phyloP scores from a whole-genome alignment of 2,888 invertebrate genomes.

The Ormyrus rosae region DNA sequence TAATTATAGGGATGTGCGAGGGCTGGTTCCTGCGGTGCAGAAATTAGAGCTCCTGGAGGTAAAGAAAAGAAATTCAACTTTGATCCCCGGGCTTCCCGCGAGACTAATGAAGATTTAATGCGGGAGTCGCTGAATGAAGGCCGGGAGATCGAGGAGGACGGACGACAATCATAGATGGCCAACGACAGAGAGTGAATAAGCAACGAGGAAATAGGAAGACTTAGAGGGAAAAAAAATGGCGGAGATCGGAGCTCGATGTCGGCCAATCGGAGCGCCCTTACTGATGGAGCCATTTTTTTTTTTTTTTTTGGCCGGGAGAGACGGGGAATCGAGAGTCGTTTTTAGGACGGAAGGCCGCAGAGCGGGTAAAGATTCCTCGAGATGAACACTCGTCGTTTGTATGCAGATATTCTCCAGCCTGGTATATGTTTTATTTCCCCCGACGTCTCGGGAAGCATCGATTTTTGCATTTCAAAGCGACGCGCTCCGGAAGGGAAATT shows the following conservation, averaged over 20 bases:
- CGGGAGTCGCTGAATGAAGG: slow-evolving; percentile 25
- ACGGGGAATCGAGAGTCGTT: background rate
- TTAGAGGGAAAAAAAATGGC: slow-evolving; percentile 7
- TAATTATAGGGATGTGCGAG: slow-evolving; percentile 11
- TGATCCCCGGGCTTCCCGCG: slow-evolving; percentile 9
- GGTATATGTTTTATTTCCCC: too few species aligned
- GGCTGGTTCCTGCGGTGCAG: background rate
- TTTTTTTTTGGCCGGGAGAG: too few species aligned
- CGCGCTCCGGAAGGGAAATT: too few species aligned
- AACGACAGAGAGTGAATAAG: slow-evolving; percentile 47
- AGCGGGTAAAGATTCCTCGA: slow-evolving; percentile 5
- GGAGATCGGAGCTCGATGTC: slow-evolving; percentile 3
- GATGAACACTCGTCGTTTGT: slow-evolving; percentile 9
- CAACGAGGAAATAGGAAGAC: slow-evolving; percentile 37
- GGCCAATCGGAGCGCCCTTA: slow-evolving; percentile 16
- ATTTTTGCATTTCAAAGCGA: too few species aligned
- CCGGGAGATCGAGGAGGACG: slow-evolving; percentile 1
- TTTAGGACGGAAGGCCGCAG: slow-evolving; percentile 6
- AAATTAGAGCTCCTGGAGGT: slow-evolving; percentile 32
- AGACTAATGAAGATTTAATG: slow-evolving; percentile 25
- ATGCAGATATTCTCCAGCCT: slow-evolving; percentile 8
- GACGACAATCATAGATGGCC: slow-evolving; percentile 34
- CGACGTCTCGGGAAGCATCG: too few species aligned
- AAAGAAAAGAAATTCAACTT: slow-evolving; percentile 30
- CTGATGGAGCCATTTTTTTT: slow-evolving; percentile 8